These are phyloP conservation scores for Melikaiella ostensackeni DNA, from an alignment of 2,888 invertebrate genomes.

Conservation along the genomic window DNA sequence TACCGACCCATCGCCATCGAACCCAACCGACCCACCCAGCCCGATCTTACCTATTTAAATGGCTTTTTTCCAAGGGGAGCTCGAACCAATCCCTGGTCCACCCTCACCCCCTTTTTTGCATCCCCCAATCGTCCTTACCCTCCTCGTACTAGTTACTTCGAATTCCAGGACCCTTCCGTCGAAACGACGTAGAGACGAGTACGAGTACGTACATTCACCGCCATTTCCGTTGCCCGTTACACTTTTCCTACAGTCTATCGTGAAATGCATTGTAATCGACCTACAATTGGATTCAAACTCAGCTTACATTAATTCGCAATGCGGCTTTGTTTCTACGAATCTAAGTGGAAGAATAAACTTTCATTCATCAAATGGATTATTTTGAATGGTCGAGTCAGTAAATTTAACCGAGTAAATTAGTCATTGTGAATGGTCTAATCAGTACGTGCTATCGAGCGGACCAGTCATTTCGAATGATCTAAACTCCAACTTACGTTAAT, in stretches of 20 bases:
- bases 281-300: constrained; percentile 22
- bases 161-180: constrained; percentile 68
- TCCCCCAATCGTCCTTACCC: neutral
- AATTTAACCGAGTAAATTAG: no score
- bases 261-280: constrained; percentile 34
- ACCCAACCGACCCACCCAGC: constrained; percentile 68
- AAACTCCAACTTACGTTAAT: no score
- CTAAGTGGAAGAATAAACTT: constrained; percentile 16
- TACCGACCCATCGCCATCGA: constrained; percentile 63
- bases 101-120: constrained; percentile 48
- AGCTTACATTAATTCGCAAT: constrained; percentile 27
- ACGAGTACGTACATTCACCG: constrained; percentile 51
- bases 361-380: neutral
- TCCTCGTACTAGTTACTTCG: constrained; percentile 66
- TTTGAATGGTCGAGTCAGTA: no score
- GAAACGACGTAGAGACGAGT: constrained; percentile 61
- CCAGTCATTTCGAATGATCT: no score
- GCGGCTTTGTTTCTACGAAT: constrained; percentile 28
- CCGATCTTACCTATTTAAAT: constrained; percentile 75
- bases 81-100: constrained; percentile 62
- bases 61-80: constrained; percentile 74
- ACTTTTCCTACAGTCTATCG: constrained; percentile 10
- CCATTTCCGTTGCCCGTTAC: constrained; percentile 62
- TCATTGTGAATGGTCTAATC: no score
- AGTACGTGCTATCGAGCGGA: no score